Conservation (phyloP, 2,113 vertebrate species). For the Psilopogon haemacephalus region DNA sequence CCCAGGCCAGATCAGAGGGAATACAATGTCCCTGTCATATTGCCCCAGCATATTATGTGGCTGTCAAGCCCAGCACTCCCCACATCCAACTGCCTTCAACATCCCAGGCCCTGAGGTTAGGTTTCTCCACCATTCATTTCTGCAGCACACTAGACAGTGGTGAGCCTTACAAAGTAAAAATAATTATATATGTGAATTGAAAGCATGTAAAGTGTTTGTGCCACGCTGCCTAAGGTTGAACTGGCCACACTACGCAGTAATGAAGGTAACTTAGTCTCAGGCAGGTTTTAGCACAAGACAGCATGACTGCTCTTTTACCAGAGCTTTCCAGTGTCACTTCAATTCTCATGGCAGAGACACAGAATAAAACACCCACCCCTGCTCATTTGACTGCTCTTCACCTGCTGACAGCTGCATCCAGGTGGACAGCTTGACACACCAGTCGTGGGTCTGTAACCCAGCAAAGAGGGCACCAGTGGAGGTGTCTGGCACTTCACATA, state of each 20-base stretch:
- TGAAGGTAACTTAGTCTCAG: fast-evolving
- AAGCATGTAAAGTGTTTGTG: not conserved
- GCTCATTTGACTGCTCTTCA: not conserved
- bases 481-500: not conserved
- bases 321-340: not conserved
- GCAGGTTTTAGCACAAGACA: not conserved
- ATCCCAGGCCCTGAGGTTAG: not conserved
- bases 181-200: not conserved
- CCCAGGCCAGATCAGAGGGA: not conserved
- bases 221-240: not conserved
- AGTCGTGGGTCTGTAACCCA: fast-evolving
- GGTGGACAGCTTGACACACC: fast-evolving
- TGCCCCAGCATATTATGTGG: not conserved
- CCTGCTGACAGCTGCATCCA: not conserved
- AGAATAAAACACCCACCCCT: not conserved
- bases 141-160: not conserved
- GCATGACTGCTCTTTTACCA: not conserved
- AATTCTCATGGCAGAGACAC: not conserved
- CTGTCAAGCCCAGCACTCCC: not conserved
- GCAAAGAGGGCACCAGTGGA: not conserved
- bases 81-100: not conserved
- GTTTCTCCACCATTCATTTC: not conserved
- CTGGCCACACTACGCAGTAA: not conserved
- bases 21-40: not conserved
- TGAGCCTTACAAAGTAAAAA: not conserved